These are phyloP conservation scores for Rhinatrema bivittatum DNA, from an alignment of 2,797 vertebrate genomes.

Conservation along the genomic window DNA sequence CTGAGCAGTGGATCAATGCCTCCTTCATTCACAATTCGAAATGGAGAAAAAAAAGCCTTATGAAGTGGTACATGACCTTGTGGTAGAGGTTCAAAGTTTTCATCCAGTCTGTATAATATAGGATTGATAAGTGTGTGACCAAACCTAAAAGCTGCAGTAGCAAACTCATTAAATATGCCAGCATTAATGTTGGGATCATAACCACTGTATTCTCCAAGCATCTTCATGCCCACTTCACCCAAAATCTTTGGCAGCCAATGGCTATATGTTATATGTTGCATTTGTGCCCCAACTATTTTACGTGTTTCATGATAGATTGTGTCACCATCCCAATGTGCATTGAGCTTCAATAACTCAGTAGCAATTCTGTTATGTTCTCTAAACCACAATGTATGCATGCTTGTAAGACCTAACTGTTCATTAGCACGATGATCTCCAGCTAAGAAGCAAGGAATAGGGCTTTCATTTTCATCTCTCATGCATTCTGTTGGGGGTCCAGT, in stretches of 20 bases:
- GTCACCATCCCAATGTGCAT: conserved; percentile 97
- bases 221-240: conserved; percentile 83
- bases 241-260: conserved; percentile 97
- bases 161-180: conserved; percentile 85
- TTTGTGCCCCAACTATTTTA: conserved; percentile 91
- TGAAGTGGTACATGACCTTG: conserved; percentile 91
- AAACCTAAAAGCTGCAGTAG: conserved; percentile 93
- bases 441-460: conserved; percentile 93
- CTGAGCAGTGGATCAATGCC: conserved; percentile 93
- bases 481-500: conserved; percentile 92
- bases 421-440: conserved; percentile 95
- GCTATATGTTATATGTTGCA: conserved; percentile 94
- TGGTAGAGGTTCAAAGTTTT: conserved; percentile 80
- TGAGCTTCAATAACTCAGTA: conserved; percentile 78
- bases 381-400: conserved; percentile 96
- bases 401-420: conserved; percentile 87
- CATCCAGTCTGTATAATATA: conserved; percentile 80
- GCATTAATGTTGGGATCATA: conserved; percentile 87
- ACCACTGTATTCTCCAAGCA: conserved; percentile 76
- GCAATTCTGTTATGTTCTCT: conserved; percentile 94
- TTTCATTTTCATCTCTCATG: conserved; percentile 94
- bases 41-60: conserved; percentile 95
- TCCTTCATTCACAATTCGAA: conserved; percentile 93
- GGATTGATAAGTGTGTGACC: conserved; percentile 96
- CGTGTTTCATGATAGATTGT: conserved; percentile 93